Evolutionary conservation across 1,140 invertebrate species (phyloP), one percentile per base, ranked within the genome.

Genomic region (Philopotamus ludificatus): DNA sequence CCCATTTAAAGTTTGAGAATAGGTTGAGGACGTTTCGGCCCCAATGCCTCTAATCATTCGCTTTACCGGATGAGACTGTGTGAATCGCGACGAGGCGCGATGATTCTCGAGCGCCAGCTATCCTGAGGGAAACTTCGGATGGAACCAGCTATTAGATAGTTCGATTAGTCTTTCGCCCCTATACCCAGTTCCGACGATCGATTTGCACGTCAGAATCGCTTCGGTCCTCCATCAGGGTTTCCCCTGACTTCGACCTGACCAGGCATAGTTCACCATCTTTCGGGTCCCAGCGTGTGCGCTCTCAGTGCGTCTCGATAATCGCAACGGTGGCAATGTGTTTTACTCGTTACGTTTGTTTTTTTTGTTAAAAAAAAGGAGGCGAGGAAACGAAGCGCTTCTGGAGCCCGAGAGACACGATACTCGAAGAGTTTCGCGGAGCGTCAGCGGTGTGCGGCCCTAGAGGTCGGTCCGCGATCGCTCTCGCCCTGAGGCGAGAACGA

Each of bases 131-230:
- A 92, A 91, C 88, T 92, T 92, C 89, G 85, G 88, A 86, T 81
- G 88, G 87, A 92, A 92, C 89, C 88, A 91, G 87, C 89, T 91
- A 91, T 87, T 89, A 91, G 88, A 91, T 86, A 85, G 87, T 91
- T 91, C 89, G 88, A 93, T 92, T 91, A 88, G 90, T 92, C 90
- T 93, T 92, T 92, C 89, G 88, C 89, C 89, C 88, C 89, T 91
- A 91, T 90, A 89, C 88, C 85, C 88, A 84, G 83, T 93, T 85
- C 80, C 87, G 91, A 88, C 87, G 92, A 89, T 89, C 89, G n/a
- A 92, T 92, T 92, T 92, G 88, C 88, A 90, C 89, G 88, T 92
- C 90, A 91, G 88, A 89, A 91, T 84, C 87, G 87, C 86, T 90
- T 81, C 88, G 87, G 82, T 83, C 89, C 83, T 91, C 89, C 89